Conservation (phyloP, 2,113 vertebrate species). For the Pycnonotus jocosus region DNA sequence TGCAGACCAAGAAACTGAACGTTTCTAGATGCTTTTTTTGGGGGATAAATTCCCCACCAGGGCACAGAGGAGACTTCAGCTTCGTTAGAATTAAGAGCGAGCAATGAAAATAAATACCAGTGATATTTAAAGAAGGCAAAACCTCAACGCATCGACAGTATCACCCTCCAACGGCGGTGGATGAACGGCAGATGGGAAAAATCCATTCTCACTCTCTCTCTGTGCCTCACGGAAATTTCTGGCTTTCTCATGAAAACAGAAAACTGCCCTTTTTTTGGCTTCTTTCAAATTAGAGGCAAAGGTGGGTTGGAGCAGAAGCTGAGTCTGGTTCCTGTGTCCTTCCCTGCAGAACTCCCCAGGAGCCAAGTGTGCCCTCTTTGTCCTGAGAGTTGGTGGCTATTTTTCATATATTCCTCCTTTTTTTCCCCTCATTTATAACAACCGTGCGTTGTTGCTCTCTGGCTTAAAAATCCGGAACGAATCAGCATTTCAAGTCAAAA, state of each 20-base stretch:
- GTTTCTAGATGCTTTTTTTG: not conserved
- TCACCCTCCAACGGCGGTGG: fast-evolving
- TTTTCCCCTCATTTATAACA: not conserved
- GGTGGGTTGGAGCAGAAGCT: not conserved
- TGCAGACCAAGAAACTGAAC: not conserved
- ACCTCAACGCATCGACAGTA: not conserved
- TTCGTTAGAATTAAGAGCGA: conserved; percentile 13
- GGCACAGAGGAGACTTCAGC: conserved; percentile 15
- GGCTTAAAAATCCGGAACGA: not conserved
- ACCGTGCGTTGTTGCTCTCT: not conserved
- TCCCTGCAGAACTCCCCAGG: not conserved
- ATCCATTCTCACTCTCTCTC: not conserved
- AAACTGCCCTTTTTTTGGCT: not conserved
- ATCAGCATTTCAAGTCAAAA: conserved; percentile 53
- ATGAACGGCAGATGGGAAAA: not conserved
- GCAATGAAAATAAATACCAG: conserved; percentile 49
- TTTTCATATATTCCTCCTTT: not conserved
- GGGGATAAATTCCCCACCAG: conserved; percentile 4
- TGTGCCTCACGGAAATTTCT: not conserved
- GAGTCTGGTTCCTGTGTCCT: not conserved
- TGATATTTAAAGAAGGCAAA: conserved; percentile 37
- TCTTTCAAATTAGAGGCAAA: not conserved
- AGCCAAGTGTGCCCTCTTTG: not conserved
- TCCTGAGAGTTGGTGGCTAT: fast-evolving
- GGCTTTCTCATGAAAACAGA: not conserved